Conservation (phyloP, 2,888 invertebrate species). For the Sphecodes monilicornis region DNA sequence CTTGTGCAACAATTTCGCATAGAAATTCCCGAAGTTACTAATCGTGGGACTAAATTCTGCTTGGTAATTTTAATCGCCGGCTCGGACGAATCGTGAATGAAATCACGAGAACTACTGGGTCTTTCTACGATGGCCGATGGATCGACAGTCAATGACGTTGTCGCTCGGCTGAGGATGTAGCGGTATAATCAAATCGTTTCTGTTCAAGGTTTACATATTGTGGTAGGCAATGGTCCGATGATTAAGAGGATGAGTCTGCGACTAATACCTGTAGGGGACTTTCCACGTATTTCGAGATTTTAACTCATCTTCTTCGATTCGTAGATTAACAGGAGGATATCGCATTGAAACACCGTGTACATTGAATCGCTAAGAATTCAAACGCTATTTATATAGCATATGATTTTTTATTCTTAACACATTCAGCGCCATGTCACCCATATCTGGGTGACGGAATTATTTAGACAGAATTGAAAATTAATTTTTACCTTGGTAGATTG, state of each 20-base stretch:
- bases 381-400: too few species aligned
- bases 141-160: constrained; percentile 33
- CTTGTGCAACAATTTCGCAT: not conserved
- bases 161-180: constrained; percentile 14
- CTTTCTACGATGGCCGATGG: constrained; percentile 4
- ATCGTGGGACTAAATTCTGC: not conserved
- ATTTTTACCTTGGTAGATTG: too few species aligned
- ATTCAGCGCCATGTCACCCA: too few species aligned
- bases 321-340: not conserved
- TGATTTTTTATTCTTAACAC: too few species aligned
- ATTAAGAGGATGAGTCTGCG: constrained; percentile 55
- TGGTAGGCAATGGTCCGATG: constrained; percentile 51
- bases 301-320: not conserved
- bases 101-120: constrained; percentile 19
- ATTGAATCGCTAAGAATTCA: not conserved
- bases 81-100: constrained; percentile 18
- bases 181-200: constrained; percentile 39
- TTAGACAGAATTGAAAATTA: too few species aligned
- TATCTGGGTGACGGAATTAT: too few species aligned
- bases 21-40: not conserved
- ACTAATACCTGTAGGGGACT: not conserved
- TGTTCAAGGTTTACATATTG: constrained; percentile 30
- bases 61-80: not conserved
- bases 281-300: not conserved
- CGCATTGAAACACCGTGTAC: not conserved